Percentiles rank a stretch among this genome's conserved stretches.
These are phyloP conservation scores for Norana najaformis DNA, from an alignment of 2,888 invertebrate genomes.

Conservation along the genomic window DNA sequence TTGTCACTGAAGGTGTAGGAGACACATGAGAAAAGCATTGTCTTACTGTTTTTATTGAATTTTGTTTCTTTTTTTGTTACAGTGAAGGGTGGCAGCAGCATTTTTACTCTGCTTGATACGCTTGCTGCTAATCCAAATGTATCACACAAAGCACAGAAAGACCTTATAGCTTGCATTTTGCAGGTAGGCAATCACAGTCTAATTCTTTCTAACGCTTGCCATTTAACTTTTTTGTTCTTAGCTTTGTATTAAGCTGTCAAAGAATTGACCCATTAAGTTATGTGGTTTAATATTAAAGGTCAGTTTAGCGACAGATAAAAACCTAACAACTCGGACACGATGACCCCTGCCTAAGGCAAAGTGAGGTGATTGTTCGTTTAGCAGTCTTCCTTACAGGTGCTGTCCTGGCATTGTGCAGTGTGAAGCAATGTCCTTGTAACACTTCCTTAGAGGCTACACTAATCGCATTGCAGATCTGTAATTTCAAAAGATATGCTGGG, in stretches of 20 bases:
- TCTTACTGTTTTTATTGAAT: not conserved
- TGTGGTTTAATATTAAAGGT: not conserved
- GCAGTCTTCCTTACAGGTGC: not conserved
- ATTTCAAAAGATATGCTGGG: too few species aligned
- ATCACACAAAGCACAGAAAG: constrained; percentile 26
- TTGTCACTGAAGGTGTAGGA: not conserved
- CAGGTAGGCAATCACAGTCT: not conserved
- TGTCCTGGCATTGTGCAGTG: not conserved
- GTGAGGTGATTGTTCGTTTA: not conserved
- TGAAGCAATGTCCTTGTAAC: not conserved
- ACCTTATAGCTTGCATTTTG: constrained; percentile 9
- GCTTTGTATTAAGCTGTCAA: not conserved
- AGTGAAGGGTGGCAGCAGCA: not conserved
- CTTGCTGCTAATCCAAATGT: constrained; percentile 24
- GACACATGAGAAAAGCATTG: not conserved
- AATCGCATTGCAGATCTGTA: too few species aligned
- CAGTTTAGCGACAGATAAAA: not conserved
- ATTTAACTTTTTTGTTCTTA: not conserved
- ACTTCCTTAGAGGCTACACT: too few species aligned
- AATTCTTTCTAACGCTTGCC: not conserved
- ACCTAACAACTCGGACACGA: not conserved
- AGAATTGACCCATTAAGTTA: not conserved
- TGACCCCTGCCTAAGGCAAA: not conserved
- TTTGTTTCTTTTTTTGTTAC: not conserved
- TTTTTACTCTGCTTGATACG: constrained; percentile 24